Conservation (phyloP, 1,140 invertebrate genomes). For the Drosophila melanica region DNA sequence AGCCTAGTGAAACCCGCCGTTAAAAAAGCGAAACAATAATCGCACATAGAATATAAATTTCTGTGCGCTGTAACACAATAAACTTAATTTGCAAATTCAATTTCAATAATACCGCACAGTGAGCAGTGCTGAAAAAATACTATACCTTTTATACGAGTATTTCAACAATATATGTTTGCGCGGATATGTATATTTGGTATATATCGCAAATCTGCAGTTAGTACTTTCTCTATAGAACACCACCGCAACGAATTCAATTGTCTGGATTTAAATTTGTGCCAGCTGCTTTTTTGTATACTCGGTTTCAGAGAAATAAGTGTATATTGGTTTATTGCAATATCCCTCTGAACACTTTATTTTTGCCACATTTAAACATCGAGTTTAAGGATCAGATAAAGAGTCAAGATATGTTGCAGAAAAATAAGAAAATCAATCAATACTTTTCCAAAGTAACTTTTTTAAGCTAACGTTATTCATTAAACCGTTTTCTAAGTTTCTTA, state of each 20-base stretch:
- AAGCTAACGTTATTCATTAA: too few species aligned
- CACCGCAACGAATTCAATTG: constrained; percentile 59
- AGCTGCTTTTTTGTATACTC: constrained; percentile 30
- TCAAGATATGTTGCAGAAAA: too few species aligned
- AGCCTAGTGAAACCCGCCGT: constrained; percentile 45
- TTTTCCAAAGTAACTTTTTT: too few species aligned
- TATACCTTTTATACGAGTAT: constrained; percentile 1
- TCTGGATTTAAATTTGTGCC: constrained; percentile 58
- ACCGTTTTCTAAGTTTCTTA: too few species aligned
- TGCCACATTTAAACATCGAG: too few species aligned
- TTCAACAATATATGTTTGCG: constrained; percentile 17
- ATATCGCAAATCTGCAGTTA: constrained; percentile 20
- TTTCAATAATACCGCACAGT: constrained; percentile 70
- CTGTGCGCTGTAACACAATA: constrained; percentile 59
- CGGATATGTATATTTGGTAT: constrained; percentile 22
- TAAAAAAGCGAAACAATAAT: constrained; percentile 47
- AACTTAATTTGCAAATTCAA: constrained; percentile 81
- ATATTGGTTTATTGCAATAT: too few species aligned
- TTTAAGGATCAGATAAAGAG: too few species aligned
- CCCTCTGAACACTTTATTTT: too few species aligned
- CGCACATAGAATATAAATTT: constrained; percentile 77
- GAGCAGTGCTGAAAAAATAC: constrained; percentile 36
- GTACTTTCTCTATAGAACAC: constrained; percentile 9
- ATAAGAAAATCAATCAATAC: too few species aligned
- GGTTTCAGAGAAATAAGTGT: too few species aligned